phyloP scores from a whole-genome alignment of 2,113 vertebrate genomes.

The Neomonachus schauinslandi region DNA sequence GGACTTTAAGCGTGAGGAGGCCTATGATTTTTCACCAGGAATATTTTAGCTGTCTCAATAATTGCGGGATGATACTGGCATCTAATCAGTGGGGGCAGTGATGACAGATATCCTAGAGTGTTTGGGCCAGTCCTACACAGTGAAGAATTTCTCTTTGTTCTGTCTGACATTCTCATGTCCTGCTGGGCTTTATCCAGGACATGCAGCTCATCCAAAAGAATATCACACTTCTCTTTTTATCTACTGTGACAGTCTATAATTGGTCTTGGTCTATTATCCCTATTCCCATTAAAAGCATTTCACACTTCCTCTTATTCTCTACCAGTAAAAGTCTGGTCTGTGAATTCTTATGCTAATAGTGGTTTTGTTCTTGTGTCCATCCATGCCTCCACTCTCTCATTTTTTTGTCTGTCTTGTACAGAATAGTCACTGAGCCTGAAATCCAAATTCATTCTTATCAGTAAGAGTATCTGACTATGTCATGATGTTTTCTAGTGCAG shows the following conservation, averaged over 20 bases:
- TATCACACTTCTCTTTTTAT: not conserved
- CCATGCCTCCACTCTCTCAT: not conserved
- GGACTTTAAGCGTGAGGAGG: not conserved
- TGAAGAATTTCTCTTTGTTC: not conserved
- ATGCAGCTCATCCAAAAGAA: not conserved
- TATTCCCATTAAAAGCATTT: not conserved
- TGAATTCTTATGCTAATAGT: not conserved
- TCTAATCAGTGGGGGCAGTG: not conserved
- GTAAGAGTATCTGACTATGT: not conserved
- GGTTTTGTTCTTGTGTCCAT: not conserved
- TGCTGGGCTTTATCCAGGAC: not conserved
- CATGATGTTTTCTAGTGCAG: not conserved
- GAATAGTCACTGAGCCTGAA: not conserved
- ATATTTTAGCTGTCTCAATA: not conserved
- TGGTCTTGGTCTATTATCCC: not conserved
- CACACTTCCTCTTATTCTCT: not conserved
- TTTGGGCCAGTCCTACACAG: not conserved
- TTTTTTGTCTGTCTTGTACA: not conserved
- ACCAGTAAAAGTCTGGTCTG: not conserved
- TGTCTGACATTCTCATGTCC: not conserved
- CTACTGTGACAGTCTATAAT: not conserved
- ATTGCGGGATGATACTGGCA: not conserved
- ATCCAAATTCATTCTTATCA: not conserved
- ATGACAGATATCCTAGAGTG: not conserved
- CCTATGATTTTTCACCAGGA: not conserved